Percentiles rank a stretch among this genome's conserved stretches.
phyloP scores from a whole-genome alignment of 2,113 vertebrate species.

The Penelope pileata region DNA sequence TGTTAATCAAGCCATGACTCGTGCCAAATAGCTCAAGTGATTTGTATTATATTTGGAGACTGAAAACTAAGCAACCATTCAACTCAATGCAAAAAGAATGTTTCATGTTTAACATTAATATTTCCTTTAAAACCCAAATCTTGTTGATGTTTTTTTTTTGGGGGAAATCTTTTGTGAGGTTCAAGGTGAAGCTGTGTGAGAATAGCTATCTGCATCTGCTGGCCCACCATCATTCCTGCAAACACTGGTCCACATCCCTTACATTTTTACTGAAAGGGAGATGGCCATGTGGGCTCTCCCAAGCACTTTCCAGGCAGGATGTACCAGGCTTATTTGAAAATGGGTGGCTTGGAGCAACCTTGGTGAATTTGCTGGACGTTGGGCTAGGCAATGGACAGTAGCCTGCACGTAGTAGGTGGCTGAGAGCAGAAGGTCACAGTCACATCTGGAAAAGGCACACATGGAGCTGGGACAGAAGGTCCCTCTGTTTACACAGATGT shows the following conservation, averaged over 20 bases:
- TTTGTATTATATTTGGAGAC: conserved; percentile 16
- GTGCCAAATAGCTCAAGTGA: neutral
- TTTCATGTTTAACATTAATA: neutral
- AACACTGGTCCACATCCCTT: rapidly evolving
- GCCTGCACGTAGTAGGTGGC: neutral
- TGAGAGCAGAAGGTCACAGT: conserved; percentile 22
- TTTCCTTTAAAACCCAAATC: neutral
- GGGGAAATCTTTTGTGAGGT: neutral
- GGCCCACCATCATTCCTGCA: neutral
- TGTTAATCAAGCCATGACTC: conserved; percentile 5
- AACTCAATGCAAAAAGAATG: neutral
- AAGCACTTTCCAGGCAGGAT: neutral
- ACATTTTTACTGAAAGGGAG: neutral
- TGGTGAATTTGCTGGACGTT: neutral
- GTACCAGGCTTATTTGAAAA: neutral
- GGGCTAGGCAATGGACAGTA: neutral
- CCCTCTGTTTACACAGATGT: conserved; percentile 22
- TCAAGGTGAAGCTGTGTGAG: neutral
- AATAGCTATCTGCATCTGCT: neutral
- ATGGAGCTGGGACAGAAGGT: neutral
- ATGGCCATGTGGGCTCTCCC: neutral
- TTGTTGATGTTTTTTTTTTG: neutral
- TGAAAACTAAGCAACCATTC: neutral
- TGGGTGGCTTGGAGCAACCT: neutral
- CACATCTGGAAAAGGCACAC: conserved; percentile 38